A percentile compares a stretch with the other conserved stretches of the same genome.
Conservation (phyloP, 2,113 vertebrate genomes). For the Syngnathus scovelli region DNA sequence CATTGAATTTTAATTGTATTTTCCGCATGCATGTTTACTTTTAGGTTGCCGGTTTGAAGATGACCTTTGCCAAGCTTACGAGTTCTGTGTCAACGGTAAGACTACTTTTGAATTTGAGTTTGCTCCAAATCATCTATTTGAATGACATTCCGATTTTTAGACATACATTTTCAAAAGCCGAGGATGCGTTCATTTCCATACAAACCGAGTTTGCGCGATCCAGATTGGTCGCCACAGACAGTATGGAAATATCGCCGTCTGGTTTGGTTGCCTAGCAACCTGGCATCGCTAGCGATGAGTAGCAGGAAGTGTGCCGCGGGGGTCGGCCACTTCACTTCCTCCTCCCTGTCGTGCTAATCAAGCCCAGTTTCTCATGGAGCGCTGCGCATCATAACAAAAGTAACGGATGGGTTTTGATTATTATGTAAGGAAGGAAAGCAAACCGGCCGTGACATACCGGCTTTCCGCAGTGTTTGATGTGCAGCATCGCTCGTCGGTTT, state of each 20-base stretch:
- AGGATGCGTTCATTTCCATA: too few species aligned
- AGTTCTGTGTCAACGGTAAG: constrained; percentile 67
- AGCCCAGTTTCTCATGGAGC: constrained; percentile 26
- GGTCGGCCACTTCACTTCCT: constrained; percentile 54
- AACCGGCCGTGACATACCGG: not conserved
- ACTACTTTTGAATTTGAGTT: not conserved
- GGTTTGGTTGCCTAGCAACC: constrained; percentile 26
- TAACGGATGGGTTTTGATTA: not conserved
- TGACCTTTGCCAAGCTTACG: constrained; percentile 54
- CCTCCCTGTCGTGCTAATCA: constrained; percentile 57
- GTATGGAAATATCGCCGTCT: constrained; percentile 30
- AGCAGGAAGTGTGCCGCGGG: constrained; percentile 47
- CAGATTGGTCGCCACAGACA: constrained; percentile 13
- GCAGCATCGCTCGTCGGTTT: not conserved
- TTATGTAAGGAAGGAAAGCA: not conserved
- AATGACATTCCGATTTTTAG: too few species aligned
- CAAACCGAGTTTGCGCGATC: too few species aligned
- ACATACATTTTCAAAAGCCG: too few species aligned
- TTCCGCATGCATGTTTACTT: constrained; percentile 13
- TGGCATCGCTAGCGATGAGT: constrained; percentile 30
- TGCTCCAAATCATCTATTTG: not conserved
- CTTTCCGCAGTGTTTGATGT: not conserved
- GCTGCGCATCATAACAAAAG: not conserved
- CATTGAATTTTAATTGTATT: not conserved
- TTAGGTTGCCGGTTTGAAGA: constrained; percentile 67